Conservation (phyloP, 2,888 invertebrate species). For the Macrosiphum euphorbiae region DNA sequence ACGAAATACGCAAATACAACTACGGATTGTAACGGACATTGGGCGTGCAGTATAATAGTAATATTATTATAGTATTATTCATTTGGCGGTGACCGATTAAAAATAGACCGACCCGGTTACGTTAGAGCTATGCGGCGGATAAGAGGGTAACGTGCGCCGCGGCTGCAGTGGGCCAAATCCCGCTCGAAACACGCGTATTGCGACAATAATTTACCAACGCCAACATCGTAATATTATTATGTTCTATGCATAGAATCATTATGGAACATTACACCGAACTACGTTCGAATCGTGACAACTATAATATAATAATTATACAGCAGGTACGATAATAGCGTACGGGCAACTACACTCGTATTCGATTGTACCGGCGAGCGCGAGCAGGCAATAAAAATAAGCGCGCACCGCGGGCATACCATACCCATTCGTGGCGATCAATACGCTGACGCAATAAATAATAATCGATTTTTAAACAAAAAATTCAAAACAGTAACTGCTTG, state of each 20-base stretch:
- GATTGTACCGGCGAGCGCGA: not conserved
- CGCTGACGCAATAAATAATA: not conserved
- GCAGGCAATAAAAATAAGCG: not conserved
- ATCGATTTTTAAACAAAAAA: not conserved
- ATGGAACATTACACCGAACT: not conserved
- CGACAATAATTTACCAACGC: not conserved
- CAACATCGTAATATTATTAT: not conserved
- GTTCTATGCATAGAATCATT: not conserved
- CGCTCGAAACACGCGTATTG: not conserved
- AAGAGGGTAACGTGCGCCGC: not conserved
- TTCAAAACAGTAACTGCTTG: not conserved
- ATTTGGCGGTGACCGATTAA: constrained; percentile 18
- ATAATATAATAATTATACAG: not conserved
- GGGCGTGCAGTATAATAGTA: not conserved
- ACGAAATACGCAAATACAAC: not conserved
- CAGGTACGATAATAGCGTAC: not conserved
- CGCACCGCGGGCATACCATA: not conserved
- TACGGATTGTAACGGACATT: too few species aligned
- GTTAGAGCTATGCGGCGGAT: not conserved
- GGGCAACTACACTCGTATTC: not conserved
- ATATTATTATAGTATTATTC: not conserved
- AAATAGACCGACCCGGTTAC: constrained; percentile 64
- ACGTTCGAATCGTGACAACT: not conserved
- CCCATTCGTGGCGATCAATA: not conserved
- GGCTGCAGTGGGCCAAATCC: not conserved